Evolutionary conservation across 2,797 vertebrate species (phyloP), one percentile per base, ranked within the genome.

Genomic region (Erethizon dorsatum): DNA sequence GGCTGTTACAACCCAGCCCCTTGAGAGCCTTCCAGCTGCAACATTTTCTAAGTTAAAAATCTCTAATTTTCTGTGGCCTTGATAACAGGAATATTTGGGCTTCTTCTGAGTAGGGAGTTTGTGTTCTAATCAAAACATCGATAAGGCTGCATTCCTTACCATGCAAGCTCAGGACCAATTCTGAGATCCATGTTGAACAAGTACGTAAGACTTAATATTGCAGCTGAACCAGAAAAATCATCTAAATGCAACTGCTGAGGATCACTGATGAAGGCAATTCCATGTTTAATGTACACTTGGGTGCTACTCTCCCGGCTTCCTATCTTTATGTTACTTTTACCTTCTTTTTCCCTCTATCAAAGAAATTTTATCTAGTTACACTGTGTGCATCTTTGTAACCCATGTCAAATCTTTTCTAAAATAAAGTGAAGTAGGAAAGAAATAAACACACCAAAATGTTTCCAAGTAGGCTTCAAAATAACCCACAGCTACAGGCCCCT

Each of bases 381-480:
- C 47, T 88, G 82, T 84, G 54, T 92, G 20, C 47, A 88, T 90
- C 65, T 96, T 91, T 80, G 61, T 83, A 94, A 97, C 78, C 31
- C 33, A 97, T 79, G 82, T 91, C 82, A 67, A 94, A 91, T 94
- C 67, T 93, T 91, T 95, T 93, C 73, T 77, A 47, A 91, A 97
- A 94, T 94, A 79, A 96, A 95, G 71, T 63, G 22, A 50, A 78
- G n/a, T 47, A 57, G 47, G 85, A 94, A 92, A 96, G 78, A 92
- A 97, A 97, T 77, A 89, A 93, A 95, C 73, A 95, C 61, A 83
- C 78, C 47, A 28, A 91, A 97, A 92, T 83, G n/a, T 93, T 94
- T 96, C 95, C 85, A 95, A 97, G 87, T 31, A n/a, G 75, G 78
- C 45, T 88, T 92, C 88, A 59, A 90, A 97, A 94, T 3, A 95